Evolutionary conservation across 2,888 invertebrate genomes (phyloP).

Genomic region (Pediacus dermestoides): DNA sequence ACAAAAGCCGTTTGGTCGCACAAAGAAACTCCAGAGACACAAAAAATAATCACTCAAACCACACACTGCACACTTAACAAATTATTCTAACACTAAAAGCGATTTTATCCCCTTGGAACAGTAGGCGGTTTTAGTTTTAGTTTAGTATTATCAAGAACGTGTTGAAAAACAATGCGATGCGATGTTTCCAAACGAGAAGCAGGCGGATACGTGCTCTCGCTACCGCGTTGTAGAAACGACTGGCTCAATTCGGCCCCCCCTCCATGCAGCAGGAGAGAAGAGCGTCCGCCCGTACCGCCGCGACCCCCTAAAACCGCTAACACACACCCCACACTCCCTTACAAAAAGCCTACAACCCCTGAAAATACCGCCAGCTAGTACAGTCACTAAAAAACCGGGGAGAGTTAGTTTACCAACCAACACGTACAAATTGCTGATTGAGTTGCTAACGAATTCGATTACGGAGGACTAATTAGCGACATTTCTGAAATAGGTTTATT

Average conservation of each 20-base stretch:
- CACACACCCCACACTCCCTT: constrained; percentile 47
- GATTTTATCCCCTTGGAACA: no score
- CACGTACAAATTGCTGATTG: constrained; percentile 34
- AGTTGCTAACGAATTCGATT: constrained; percentile 20
- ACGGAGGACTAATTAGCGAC: constrained; percentile 30
- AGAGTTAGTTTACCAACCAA: constrained; percentile 7
- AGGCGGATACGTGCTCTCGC: constrained; percentile 31
- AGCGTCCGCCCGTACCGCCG: constrained; percentile 17
- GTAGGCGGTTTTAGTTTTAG: no score
- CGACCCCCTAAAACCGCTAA: constrained; percentile 46
- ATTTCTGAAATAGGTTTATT: constrained; percentile 29
- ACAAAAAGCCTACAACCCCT: constrained; percentile 49
- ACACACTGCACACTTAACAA: constrained; percentile 2
- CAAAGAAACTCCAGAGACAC: neutral
- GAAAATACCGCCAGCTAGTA: constrained; percentile 45
- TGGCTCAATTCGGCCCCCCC: constrained; percentile 28
- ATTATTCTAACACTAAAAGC: no score
- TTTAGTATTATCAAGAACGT: no score
- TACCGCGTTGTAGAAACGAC: constrained; percentile 42
- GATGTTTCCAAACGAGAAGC: no score
- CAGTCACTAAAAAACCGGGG: constrained; percentile 33
- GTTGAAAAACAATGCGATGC: no score
- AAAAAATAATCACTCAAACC: no score
- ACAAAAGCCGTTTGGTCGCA: constrained; percentile 1
- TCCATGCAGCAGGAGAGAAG: constrained; percentile 12